phyloP scores from a whole-genome alignment of 2,113 vertebrate species.

The Mirounga angustirostris region DNA sequence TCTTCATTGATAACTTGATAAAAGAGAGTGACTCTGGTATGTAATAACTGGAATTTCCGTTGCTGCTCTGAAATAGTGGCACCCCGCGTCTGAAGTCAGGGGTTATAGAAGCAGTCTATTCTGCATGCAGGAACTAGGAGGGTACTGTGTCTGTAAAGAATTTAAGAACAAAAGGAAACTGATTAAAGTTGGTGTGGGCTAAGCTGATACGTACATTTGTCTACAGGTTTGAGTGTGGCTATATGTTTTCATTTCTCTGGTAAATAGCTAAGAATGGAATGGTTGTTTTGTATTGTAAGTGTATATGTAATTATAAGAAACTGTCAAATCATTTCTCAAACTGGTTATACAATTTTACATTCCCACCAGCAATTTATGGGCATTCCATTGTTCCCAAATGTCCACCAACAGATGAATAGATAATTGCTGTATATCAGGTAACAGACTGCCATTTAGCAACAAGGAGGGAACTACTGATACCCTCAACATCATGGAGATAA shows the following conservation, averaged over 20 bases:
- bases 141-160: background rate
- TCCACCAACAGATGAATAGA: background rate
- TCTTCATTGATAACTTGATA: background rate
- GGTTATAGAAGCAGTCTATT: background rate
- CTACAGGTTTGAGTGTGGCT: background rate
- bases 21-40: background rate
- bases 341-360: background rate
- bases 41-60: background rate
- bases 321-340: background rate
- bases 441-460: background rate
- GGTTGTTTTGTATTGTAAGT: background rate
- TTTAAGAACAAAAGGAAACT: constrained; percentile 29
- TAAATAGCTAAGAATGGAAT: background rate
- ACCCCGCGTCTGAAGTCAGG: background rate
- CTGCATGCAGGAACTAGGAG: background rate
- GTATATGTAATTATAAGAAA: background rate
- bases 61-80: background rate
- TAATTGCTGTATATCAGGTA: background rate
- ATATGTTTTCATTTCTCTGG: background rate
- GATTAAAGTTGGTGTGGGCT: background rate
- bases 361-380: background rate
- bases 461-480: background rate
- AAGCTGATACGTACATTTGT: background rate
- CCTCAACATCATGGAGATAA: background rate
- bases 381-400: background rate